Conservation (phyloP, 1,140 invertebrate genomes). For the Parasteatoda tepidariorum region DNA sequence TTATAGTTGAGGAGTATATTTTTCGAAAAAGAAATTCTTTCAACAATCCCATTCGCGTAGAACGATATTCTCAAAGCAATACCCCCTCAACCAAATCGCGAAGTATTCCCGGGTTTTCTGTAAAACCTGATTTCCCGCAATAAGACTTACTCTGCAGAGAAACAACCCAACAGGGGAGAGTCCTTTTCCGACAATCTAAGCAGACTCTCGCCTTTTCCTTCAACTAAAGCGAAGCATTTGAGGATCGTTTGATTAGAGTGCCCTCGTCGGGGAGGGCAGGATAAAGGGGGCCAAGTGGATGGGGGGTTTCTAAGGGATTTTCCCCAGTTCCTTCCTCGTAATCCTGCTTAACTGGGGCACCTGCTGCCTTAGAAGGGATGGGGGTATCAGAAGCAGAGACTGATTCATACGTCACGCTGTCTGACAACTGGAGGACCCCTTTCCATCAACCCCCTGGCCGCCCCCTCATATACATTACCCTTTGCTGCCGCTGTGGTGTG, state of each 20-base stretch:
- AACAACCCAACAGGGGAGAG: background rate
- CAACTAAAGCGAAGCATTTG: slow-evolving; percentile 36
- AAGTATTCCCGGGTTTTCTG: no score
- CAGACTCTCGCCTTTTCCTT: background rate
- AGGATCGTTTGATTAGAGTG: slow-evolving; percentile 59
- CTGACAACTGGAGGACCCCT: slow-evolving; percentile 49
- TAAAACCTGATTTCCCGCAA: background rate
- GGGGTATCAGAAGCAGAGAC: no score
- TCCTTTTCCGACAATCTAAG: slow-evolving; percentile 21
- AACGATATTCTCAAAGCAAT: no score
- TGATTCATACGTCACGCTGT: slow-evolving; percentile 58
- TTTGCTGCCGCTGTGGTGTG: background rate
- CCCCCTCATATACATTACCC: background rate
- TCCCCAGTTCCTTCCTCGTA: slow-evolving; percentile 15
- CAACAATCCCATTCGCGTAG: no score
- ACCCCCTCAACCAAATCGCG: no score
- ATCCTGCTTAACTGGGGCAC: slow-evolving; percentile 61
- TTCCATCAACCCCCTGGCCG: background rate
- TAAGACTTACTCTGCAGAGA: background rate
- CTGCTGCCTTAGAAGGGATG: slow-evolving; percentile 30
- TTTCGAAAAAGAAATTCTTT: no score
- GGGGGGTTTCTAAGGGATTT: slow-evolving; percentile 18
- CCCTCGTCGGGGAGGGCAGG: no score
- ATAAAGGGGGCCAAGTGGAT: background rate
- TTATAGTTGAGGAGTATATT: no score